These are phyloP conservation scores for Portunus trituberculatus DNA, from an alignment of 1,140 invertebrate species.

Conservation along the genomic window DNA sequence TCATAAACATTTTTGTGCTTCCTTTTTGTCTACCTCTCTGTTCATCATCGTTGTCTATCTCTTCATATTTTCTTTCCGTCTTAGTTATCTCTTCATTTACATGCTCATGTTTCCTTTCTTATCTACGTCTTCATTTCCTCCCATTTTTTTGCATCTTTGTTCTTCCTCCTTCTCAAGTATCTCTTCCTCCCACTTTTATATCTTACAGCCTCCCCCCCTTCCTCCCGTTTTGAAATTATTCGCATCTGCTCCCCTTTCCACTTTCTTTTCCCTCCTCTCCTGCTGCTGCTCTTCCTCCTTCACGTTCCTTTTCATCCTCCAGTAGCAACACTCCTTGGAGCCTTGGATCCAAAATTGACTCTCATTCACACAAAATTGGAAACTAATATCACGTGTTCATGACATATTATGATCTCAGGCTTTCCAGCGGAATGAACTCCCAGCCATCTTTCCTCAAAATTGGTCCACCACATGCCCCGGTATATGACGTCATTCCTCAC, in stretches of 20 bases:
- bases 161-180: not conserved
- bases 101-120: conserved; percentile 28
- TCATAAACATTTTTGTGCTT: not conserved
- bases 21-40: not conserved
- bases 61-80: not conserved
- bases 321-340: conserved; percentile 2
- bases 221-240: not conserved
- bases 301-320: not conserved
- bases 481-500: conserved; percentile 67
- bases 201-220: not conserved
- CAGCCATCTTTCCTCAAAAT: conserved; percentile 64
- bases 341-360: conserved; percentile 36
- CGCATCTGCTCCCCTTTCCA: not conserved
- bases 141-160: not conserved
- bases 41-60: not conserved
- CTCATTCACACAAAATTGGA: conserved; percentile 52
- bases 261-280: conserved; percentile 7
- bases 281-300: not conserved
- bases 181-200: not conserved
- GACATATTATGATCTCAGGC: conserved; percentile 26
- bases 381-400: conserved; percentile 56
- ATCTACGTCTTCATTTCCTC: not conserved
- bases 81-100: not conserved
- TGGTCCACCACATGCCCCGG: conserved; percentile 36
- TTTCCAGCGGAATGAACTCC: conserved; percentile 34